These are phyloP conservation scores for Lycaena phlaeas DNA, from an alignment of 2,888 invertebrate species.

Conservation along the genomic window DNA sequence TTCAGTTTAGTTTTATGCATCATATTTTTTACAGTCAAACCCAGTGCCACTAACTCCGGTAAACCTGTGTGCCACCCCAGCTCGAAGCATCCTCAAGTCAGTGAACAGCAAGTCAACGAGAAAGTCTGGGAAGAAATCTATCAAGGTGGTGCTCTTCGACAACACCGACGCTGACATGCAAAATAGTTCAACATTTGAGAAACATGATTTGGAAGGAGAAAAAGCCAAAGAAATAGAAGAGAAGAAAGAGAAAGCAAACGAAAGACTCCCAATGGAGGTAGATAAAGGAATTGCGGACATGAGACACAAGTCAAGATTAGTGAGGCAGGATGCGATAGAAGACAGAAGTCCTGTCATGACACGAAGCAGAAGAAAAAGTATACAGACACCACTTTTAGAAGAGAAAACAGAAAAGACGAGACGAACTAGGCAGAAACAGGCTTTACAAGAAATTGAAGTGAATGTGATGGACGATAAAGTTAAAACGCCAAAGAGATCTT, in stretches of 20 bases:
- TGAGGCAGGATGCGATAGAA: constrained; percentile 35
- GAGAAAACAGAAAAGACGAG: constrained; percentile 4
- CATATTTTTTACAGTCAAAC: constrained; percentile 20
- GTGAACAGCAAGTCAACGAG: constrained; percentile 21
- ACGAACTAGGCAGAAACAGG: background rate
- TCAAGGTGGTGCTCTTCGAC: constrained; percentile 49
- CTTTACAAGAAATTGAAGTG: constrained; percentile 4
- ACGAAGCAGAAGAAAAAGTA: constrained; percentile 37
- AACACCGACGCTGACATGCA: constrained; percentile 25
- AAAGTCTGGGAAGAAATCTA: constrained; percentile 37
- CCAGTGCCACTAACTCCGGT: constrained; percentile 33
- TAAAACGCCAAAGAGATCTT: constrained; percentile 23
- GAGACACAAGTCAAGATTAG: constrained; percentile 25
- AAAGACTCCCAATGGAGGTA: constrained; percentile 24
- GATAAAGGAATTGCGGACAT: constrained; percentile 36
- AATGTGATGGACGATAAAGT: background rate
- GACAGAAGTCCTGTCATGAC: constrained; percentile 34
- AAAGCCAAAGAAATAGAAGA: constrained; percentile 11
- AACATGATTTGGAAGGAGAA: constrained; percentile 1
- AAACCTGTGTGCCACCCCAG: constrained; percentile 43
- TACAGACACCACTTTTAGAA: constrained; percentile 22
- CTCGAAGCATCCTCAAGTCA: constrained; percentile 51
- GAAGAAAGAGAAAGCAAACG: constrained; percentile 16
- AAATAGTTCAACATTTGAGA: constrained; percentile 14
- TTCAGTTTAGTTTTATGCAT: too few species aligned